Evolutionary conservation across 2,888 invertebrate species (phyloP), one percentile per base, ranked within the genome.

Genomic region (Tethea ocularis): DNA sequence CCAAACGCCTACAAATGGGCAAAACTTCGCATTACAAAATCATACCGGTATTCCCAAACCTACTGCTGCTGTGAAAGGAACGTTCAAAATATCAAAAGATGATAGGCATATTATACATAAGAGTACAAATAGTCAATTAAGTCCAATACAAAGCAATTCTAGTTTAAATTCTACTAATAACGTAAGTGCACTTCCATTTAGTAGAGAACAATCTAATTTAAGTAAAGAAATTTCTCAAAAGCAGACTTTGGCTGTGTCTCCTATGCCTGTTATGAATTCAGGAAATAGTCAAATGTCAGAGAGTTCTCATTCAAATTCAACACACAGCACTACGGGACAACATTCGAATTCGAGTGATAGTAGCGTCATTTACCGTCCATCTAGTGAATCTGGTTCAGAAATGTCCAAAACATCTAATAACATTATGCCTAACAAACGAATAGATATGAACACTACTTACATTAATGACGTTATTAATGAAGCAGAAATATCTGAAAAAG

Each of bases 61-160:
- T 1, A 98, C 97, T 52, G 97, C 98, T 10, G 97, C 98, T 60
- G 97, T 98, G 33, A 98, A 98, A 92, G 98, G 98, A 66, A 97
- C 97, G 24, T 96, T 96, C 64, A 97, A 98, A 87, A 93, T 95
- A 74, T 87, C 95, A 67, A 93, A 94, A 84, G 95, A 95, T 80
- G 84, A 93, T 78, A 85, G 91, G 84, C 81, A 93, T 83, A 72
- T 92, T 79, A 81, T 91, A 89, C 87, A 84, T 90, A 93, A 93
- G 90, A 94, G 84, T 93, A 93, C 91, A 84, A 91, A 88, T 87
- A 89, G 90, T 85, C 92, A 93, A 86, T 91, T 93, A 89, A 93
- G 93, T 77, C 93, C 93, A 65, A 93, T 93, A 84, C 93, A 93
- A 83, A 93, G 93, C 83, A 93, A 93, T 86, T 93, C 93, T 85